Evolutionary conservation across 1,140 invertebrate species (phyloP), one percentile per base, ranked within the genome.

Genomic region (Daktulosphaira vitifoliae): DNA sequence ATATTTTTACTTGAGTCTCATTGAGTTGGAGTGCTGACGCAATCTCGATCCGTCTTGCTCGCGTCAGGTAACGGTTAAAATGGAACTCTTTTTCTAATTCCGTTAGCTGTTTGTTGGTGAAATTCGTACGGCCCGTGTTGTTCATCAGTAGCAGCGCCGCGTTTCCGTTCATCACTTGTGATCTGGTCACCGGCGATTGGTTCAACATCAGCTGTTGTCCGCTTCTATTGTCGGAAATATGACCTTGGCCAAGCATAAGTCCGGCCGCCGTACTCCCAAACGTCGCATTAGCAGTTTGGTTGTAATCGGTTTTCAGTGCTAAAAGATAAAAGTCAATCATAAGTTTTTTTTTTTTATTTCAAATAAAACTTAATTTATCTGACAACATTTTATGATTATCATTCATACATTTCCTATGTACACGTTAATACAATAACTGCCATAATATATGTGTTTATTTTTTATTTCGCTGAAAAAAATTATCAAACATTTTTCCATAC

Each of bases 1-100:
- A 94, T 53, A 90, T 90, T 74, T 90, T 90, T 6, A 89, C 87
- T 69, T 96, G 92, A 0, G 95, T 98, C 74, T 99, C 96, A 75
- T 98, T 98, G 4, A 99, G 82, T 73, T 95, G 90, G 16, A 99
- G 78, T 1, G 92, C 87, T 1, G 92, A 89, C 0, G 96, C 96
- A 68, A 99, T 99, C 77, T 99, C 96, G 70, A 98, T 97, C 69
- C 96, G 81, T 69, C 96, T 78, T 8, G 93, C 95, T 68, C 96
- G 79, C 3, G 95, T 98, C 71, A 99, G 82, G 80, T 99, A 99
- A 78, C 97, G 97, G 78, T 97, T 98, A 77, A 96, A 98, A 77
- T 98, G 95, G 77, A 98, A 99, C 77, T 99, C 96, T 75, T 99
- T 98, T 75, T 98, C 96, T 68, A 98, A 80, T 77, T 98, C 96